Base-by-base conservation (phyloP, 2,888 invertebrate species). In the Labia minor region DNA sequence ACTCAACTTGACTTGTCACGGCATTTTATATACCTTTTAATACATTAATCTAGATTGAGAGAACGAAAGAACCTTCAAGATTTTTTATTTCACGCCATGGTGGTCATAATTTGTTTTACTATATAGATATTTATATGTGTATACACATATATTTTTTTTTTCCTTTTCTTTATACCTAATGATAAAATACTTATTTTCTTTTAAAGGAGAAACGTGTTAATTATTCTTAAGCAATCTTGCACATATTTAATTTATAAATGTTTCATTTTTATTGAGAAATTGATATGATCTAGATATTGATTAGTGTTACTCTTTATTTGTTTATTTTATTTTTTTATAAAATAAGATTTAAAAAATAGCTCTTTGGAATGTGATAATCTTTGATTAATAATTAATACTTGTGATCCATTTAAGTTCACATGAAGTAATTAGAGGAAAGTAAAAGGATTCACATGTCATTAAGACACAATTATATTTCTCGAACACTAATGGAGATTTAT, bases 1-100 rank as follows among this genome's bases (percentile, higher is more conserved):
- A 49, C 49, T 49, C 49, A 11, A 49, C 49, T 49, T 49, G 49
- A 49, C 49, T 49, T 49, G 49, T 49, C 49, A 49, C 49, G 49
- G 49, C 49, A 49, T 49, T 49, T 49, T 49, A 49, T 49, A n/a
- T 49, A 14, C 49, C 49, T 49, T 49, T 49, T 49, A 49, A 14
- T 49, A 49, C 49, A 49, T 49, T 49, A 49, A 49, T 49, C 49
- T 49, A 49, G 49, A 49, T 49, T 49, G 49, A 49, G 49, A 49
- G 26, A 26, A 26, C 26, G 26, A n/a, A n/a, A n/a, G n/a, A 26
- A 26, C 26, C 26, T 49, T 16, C 49, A 49, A 14, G 49, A n/a
- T 49, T 49, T 49, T 49, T 49, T 49, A n/a, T 49, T 49, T 49
- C 49, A n/a, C 49, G 49, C 49, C 16, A 49, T 10, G 49, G 49